Evolutionary conservation across 2,113 vertebrate genomes (phyloP).

Genomic region (Pachycephala philippinensis): DNA sequence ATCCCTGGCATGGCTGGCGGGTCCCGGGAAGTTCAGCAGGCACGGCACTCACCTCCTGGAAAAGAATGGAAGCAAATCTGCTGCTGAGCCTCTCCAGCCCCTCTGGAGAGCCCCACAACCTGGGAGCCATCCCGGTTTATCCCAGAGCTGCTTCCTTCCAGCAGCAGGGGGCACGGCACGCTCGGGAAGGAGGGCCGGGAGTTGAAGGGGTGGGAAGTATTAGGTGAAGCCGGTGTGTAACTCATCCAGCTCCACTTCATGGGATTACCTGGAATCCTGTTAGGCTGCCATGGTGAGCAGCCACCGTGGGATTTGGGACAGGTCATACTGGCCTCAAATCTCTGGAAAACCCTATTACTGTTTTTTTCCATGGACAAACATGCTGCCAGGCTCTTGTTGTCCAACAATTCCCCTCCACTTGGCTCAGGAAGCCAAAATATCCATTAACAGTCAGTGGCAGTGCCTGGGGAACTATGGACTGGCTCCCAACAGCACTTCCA

Average conservation of each 20-base stretch:
- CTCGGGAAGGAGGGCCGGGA: neutral
- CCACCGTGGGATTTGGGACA: neutral
- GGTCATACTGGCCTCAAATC: neutral
- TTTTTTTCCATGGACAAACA: neutral
- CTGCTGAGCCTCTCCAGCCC: neutral
- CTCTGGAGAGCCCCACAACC: neutral
- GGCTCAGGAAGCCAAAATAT: neutral
- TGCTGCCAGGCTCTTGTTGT: neutral
- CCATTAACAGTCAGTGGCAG: neutral
- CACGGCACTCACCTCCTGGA: slow-evolving; percentile 67
- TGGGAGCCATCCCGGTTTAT: neutral
- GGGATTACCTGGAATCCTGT: slow-evolving; percentile 18
- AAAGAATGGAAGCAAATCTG: neutral
- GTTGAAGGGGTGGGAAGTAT: neutral
- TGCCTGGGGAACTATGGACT: neutral
- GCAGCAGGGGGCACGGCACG: neutral
- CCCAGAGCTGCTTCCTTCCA: neutral
- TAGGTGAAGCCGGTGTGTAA: neutral
- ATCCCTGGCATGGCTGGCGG: slow-evolving; percentile 90
- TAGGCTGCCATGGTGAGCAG: neutral
- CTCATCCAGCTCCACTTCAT: neutral
- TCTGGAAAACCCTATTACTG: neutral
- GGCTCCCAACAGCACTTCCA: neutral
- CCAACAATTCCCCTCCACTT: neutral
- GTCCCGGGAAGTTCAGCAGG: slow-evolving; percentile 64